A percentile compares a stretch with the other conserved stretches of the same genome.
Conservation (phyloP, 2,888 invertebrate genomes). For the Lypha dubia region DNA sequence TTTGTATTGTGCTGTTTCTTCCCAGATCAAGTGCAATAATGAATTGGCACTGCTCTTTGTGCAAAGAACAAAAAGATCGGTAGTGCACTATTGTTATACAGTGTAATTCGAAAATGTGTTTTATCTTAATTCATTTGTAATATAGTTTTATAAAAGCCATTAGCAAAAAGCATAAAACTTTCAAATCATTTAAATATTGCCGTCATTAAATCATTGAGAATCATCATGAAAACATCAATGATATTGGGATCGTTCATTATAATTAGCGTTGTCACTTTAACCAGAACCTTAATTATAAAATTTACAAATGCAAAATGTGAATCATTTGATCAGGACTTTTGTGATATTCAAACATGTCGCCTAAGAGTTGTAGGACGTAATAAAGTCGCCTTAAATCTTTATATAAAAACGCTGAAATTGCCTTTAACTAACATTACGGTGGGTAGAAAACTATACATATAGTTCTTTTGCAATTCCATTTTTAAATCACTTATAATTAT, state of each 20-base stretch:
- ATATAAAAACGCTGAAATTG: background rate
- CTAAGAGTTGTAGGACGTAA: conserved; percentile 31
- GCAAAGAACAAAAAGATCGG: too few species aligned
- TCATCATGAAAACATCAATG: conserved; percentile 1
- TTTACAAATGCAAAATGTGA: conserved; percentile 44
- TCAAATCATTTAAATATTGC: background rate
- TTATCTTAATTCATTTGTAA: too few species aligned
- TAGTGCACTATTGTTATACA: too few species aligned
- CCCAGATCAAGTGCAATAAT: too few species aligned
- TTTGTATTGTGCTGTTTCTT: too few species aligned
- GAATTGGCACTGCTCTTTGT: too few species aligned
- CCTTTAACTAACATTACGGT: conserved; percentile 17
- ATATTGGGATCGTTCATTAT: background rate
- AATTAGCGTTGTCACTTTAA: background rate
- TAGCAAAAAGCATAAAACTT: background rate
- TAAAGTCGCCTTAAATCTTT: conserved; percentile 9
- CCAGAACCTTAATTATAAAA: background rate
- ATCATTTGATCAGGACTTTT: conserved; percentile 4
- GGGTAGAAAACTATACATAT: too few species aligned
- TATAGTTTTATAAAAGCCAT: too few species aligned
- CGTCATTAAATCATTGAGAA: background rate
- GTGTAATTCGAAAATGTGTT: too few species aligned
- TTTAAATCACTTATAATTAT: background rate
- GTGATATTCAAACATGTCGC: background rate
- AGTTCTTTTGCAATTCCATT: background rate